Evolutionary conservation across 2,888 invertebrate genomes (phyloP).

Genomic region (Cephus nigrinus): DNA sequence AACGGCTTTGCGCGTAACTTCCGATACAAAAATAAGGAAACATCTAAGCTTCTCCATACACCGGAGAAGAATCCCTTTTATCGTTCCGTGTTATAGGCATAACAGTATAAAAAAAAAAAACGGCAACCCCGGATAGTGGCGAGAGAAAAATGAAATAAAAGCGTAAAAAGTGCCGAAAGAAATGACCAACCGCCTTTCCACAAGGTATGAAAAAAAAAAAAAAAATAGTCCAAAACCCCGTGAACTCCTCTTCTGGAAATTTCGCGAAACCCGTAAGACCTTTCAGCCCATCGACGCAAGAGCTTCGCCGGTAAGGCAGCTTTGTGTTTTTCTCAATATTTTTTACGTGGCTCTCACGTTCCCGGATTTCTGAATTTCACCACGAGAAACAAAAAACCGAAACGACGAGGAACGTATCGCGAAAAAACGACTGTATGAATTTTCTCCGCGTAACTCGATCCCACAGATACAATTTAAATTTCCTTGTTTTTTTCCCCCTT

Average conservation of each 20-base stretch:
- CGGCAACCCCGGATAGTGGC: not conserved
- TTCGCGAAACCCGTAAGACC: not conserved
- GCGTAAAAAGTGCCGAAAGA: not conserved
- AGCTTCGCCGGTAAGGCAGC: not conserved
- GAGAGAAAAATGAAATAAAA: constrained; percentile 7
- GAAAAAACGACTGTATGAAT: not conserved
- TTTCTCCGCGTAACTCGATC: not conserved
- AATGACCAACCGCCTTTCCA: not conserved
- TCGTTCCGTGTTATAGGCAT: not conserved
- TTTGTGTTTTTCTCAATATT: not conserved
- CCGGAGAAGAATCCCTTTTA: not conserved
- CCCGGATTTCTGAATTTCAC: not conserved
- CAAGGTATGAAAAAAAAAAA: not conserved
- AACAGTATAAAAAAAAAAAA: not conserved
- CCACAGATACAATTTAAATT: not conserved
- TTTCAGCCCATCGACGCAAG: not conserved
- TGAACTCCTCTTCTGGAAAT: not conserved
- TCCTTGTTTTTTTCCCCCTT: not conserved
- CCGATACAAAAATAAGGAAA: not conserved
- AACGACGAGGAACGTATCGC: no score
- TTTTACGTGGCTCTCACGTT: no score
- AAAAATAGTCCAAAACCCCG: not conserved
- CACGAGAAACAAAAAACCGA: not conserved
- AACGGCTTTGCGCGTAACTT: not conserved
- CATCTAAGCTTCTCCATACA: not conserved